These are phyloP conservation scores for Lottia scabra DNA, from an alignment of 2,888 invertebrate species.

Conservation along the genomic window DNA sequence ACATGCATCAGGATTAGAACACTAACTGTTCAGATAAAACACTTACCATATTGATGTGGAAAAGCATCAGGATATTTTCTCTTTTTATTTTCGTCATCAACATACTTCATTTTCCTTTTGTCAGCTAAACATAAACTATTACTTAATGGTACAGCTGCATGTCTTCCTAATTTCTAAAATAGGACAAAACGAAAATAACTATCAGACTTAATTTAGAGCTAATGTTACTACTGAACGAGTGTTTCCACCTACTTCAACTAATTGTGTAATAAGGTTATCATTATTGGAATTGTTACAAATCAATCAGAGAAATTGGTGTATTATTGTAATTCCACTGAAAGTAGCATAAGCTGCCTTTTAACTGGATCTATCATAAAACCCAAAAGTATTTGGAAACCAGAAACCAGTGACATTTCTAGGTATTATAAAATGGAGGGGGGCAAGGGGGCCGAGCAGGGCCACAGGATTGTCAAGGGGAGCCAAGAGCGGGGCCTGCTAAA, in stretches of 20 bases:
- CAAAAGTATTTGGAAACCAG: no score
- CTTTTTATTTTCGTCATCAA: constrained; percentile 39
- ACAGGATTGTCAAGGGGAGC: no score
- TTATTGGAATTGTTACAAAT: no score
- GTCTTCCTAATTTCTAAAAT: constrained; percentile 59
- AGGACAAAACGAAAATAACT: constrained; percentile 4
- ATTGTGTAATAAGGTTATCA: no score
- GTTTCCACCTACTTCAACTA: no score
- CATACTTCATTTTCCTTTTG: constrained; percentile 54
- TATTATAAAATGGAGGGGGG: not conserved
- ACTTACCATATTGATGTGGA: constrained; percentile 64
- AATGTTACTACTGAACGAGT: no score
- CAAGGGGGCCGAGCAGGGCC: not conserved
- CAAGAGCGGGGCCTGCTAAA: no score
- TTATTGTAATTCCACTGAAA: no score
- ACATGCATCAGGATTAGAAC: constrained; percentile 46
- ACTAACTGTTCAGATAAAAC: not conserved
- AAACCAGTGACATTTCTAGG: not conserved
- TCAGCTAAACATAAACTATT: constrained; percentile 67
- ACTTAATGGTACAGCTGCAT: constrained; percentile 63
- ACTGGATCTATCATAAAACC: no score
- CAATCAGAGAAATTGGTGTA: no score
- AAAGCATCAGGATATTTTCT: constrained; percentile 51
- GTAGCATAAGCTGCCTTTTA: no score
- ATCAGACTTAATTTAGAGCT: no score